A percentile compares a stretch with the other conserved stretches of the same genome.
Evolutionary conservation across 2,797 vertebrate genomes (phyloP).

Genomic region (Enteromius fasciolatus): DNA sequence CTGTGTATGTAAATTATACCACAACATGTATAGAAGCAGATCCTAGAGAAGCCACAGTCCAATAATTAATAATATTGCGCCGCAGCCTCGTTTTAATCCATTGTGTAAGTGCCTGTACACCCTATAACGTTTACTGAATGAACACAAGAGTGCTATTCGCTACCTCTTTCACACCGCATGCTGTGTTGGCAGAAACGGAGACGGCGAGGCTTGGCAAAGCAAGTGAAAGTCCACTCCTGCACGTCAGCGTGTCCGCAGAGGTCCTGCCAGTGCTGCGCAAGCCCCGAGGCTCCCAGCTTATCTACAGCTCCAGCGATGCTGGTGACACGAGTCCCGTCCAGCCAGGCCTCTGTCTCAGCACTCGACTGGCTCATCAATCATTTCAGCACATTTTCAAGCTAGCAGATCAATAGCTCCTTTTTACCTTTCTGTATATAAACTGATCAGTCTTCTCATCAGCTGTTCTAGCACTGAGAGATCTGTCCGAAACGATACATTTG

Average conservation of each 20-base stretch:
- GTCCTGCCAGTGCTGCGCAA: constrained; percentile 30
- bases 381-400: constrained; percentile 55
- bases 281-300: constrained; percentile 55
- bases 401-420: constrained; percentile 38
- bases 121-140: constrained; percentile 9
- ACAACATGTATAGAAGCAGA: background rate
- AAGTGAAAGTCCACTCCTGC: constrained; percentile 35
- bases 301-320: constrained; percentile 52
- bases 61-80: background rate
- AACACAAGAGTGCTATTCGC: constrained; percentile 10
- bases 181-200: constrained; percentile 30
- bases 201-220: constrained; percentile 17
- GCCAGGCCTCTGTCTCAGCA: constrained; percentile 46
- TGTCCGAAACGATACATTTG: constrained; percentile 17
- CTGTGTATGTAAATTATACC: background rate
- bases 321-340: constrained; percentile 47
- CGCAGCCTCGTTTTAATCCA: background rate
- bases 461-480: constrained; percentile 12
- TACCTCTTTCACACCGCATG: constrained; percentile 10
- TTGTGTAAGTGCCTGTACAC: background rate
- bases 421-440: constrained; percentile 32
- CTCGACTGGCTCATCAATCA: constrained; percentile 57
- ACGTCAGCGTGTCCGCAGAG: constrained; percentile 12
- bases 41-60: background rate
- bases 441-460: constrained; percentile 27